Percentiles rank a stretch among this genome's conserved stretches.
Conservation (phyloP, 2,113 vertebrate genomes). For the Picathartes gymnocephalus region DNA sequence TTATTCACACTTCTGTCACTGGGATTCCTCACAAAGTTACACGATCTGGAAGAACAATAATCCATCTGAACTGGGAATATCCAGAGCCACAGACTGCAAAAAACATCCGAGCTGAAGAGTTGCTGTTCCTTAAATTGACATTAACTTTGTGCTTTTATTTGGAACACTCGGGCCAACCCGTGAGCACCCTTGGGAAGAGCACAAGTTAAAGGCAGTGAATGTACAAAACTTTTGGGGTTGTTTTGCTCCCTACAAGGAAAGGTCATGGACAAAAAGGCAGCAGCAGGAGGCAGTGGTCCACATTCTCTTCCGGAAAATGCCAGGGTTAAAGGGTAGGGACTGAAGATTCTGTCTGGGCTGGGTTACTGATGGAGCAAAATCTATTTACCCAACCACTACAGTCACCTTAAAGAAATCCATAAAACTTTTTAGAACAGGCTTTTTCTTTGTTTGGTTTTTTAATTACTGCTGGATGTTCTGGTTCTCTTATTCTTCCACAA, state of each 20-base stretch:
- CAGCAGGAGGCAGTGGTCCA: not conserved
- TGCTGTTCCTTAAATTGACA: not conserved
- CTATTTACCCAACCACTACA: not conserved
- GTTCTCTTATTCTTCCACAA: not conserved
- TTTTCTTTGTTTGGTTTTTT: not conserved
- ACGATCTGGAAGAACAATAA: not conserved
- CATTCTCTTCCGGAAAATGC: not conserved
- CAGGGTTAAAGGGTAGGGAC: not conserved
- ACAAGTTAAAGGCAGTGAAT: not conserved
- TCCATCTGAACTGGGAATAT: not conserved
- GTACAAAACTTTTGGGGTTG: not conserved
- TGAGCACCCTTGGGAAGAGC: not conserved
- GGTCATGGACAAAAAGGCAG: not conserved
- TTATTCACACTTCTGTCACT: not conserved
- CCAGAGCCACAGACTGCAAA: not conserved
- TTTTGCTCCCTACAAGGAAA: not conserved
- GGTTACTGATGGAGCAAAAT: not conserved
- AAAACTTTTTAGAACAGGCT: not conserved
- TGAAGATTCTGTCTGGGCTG: not conserved
- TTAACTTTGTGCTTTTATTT: not conserved
- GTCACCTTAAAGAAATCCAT: not conserved
- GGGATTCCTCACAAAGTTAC: not conserved
- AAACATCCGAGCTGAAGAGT: not conserved
- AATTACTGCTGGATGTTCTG: not conserved
- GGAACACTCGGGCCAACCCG: not conserved